These are phyloP conservation scores for Discoglossus pictus DNA, from an alignment of 2,797 vertebrate genomes.

Conservation along the genomic window DNA sequence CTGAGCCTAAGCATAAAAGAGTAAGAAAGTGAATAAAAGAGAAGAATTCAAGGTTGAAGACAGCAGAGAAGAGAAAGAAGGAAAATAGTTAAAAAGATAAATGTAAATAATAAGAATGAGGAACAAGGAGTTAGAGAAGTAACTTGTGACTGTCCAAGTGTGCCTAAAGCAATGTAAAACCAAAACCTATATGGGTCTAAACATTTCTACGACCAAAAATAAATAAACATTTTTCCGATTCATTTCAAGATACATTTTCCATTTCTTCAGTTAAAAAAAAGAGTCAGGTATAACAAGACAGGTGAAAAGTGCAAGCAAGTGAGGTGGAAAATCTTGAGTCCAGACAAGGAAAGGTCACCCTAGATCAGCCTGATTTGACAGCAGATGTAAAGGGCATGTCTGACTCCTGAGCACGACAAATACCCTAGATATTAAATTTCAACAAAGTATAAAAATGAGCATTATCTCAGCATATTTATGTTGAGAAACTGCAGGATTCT, in stretches of 20 bases:
- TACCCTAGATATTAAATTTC: constrained; percentile 43
- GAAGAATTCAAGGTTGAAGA: too few species aligned
- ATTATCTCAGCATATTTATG: background rate
- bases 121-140: too few species aligned
- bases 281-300: constrained; percentile 55
- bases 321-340: constrained; percentile 61
- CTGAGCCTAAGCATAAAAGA: too few species aligned
- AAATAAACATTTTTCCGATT: constrained; percentile 50
- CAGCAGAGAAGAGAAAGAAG: too few species aligned
- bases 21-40: too few species aligned
- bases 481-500: background rate
- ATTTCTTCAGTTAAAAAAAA: constrained; percentile 24
- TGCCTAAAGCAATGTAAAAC: too few species aligned
- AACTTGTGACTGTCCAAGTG: too few species aligned
- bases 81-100: background rate
- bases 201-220: too few species aligned
- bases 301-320: constrained; percentile 63
- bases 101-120: too few species aligned
- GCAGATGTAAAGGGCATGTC: constrained; percentile 64
- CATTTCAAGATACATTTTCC: constrained; percentile 46
- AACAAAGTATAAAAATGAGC: background rate
- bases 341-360: constrained; percentile 63
- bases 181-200: too few species aligned
- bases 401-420: constrained; percentile 58
- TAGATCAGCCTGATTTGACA: constrained; percentile 64